These are phyloP conservation scores for Xiphophorus maculatus DNA, from an alignment of 2,113 vertebrate genomes.

Conservation along the genomic window DNA sequence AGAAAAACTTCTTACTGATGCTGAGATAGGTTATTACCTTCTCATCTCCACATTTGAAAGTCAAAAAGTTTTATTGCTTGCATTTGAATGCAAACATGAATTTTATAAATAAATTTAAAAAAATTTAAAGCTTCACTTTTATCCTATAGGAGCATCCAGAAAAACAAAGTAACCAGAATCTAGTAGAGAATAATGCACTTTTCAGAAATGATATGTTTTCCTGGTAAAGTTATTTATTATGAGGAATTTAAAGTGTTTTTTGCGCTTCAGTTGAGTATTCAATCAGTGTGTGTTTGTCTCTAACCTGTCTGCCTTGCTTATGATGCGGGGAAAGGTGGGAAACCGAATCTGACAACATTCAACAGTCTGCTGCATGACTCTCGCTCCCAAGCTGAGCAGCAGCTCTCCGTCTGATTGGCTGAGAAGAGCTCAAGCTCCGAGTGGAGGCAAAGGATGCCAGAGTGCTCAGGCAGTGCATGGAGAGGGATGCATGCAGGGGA, in stretches of 20 bases:
- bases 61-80: not conserved
- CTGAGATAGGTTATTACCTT: too few relatives aligned
- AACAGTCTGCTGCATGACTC: slow-evolving; percentile 36
- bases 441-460: slow-evolving; percentile 59
- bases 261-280: not conserved
- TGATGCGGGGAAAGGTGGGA: slow-evolving; percentile 4
- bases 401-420: slow-evolving; percentile 73
- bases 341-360: not conserved
- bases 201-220: too few relatives aligned
- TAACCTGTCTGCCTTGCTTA: not conserved
- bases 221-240: too few relatives aligned
- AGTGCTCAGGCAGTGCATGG: slow-evolving; percentile 52
- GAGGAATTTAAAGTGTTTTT: not conserved
- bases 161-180: too few relatives aligned
- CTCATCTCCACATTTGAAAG: too few relatives aligned
- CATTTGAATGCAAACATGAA: not conserved
- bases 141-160: not conserved
- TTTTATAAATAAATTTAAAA: not conserved
- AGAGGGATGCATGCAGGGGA: slow-evolving; percentile 37
- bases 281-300: not conserved
- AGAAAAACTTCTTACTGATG: too few relatives aligned
- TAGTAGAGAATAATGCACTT: too few relatives aligned
- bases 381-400: slow-evolving; percentile 28
- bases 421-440: slow-evolving; percentile 51
- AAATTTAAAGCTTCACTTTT: too few relatives aligned